Evolutionary conservation across 1,140 invertebrate genomes (phyloP).

Genomic region (Macrostomum lignano): DNA sequence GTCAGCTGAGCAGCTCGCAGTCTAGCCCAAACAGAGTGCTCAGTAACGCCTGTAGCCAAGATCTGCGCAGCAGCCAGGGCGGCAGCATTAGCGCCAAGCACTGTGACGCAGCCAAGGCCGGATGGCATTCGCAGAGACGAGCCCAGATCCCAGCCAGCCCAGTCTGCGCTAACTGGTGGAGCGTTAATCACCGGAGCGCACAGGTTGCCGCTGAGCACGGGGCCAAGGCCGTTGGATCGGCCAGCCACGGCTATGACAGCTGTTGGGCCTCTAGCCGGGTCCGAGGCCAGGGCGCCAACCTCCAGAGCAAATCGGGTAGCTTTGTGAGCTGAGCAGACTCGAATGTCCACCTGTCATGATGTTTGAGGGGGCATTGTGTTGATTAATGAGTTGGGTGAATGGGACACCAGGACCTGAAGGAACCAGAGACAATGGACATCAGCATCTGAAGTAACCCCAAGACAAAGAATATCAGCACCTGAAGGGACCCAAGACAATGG

Average conservation of each 20-base stretch:
- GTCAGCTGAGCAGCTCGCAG: slow-evolving; percentile 50
- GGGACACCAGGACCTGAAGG: too few species aligned
- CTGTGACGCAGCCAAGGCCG: slow-evolving; percentile 63
- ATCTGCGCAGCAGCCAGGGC: slow-evolving; percentile 69
- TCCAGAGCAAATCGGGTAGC: too few species aligned
- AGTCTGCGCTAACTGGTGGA: slow-evolving; percentile 42
- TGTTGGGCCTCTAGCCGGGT: slow-evolving; percentile 31
- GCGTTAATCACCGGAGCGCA: slow-evolving; percentile 78
- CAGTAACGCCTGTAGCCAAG: slow-evolving; percentile 43
- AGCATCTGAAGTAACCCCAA: too few species aligned
- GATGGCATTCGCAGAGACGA: slow-evolving; percentile 76
- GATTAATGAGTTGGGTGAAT: too few species aligned
- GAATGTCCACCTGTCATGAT: background rate
- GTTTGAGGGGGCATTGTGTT: too few species aligned
- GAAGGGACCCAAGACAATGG: too few species aligned
- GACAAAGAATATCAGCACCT: too few species aligned
- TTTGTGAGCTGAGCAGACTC: background rate
- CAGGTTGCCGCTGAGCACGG: slow-evolving; percentile 67
- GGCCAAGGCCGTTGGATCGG: slow-evolving; percentile 75
- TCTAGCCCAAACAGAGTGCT: slow-evolving; percentile 61
- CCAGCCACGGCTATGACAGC: slow-evolving; percentile 81
- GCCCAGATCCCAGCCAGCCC: slow-evolving; percentile 55
- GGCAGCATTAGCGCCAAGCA: slow-evolving; percentile 62
- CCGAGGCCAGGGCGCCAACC: too few species aligned
- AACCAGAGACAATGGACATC: too few species aligned